Base-by-base conservation (phyloP, 2,888 invertebrate genomes). In the Rhamnusium bicolor region DNA sequence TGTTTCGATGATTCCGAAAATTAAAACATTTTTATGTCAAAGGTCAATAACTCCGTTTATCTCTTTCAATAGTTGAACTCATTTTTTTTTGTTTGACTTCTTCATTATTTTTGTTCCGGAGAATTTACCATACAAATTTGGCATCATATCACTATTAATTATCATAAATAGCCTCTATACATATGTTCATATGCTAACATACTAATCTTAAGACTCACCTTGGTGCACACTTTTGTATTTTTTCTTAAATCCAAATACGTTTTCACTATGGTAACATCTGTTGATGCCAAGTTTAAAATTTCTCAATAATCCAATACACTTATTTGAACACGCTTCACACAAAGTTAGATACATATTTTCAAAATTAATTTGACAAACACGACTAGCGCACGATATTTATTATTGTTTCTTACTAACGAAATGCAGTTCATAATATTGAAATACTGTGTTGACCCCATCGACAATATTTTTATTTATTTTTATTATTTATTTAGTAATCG, bases 171-270 rank as follows among this genome's bases (percentile, higher is more conserved):
- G n/a, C n/a, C n/a, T n/a, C n/a, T n/a, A n/a, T n/a, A n/a, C n/a
- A n/a, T n/a, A n/a, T n/a, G n/a, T n/a, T n/a, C n/a, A n/a, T n/a
- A n/a, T n/a, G n/a, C n/a, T n/a, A n/a, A n/a, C n/a, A n/a, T n/a
- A n/a, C n/a, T n/a, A n/a, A n/a, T n/a, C n/a, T 65, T 63, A 46
- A 49, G 27, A 80, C 82, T 83, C 76, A 86, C 86, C 83, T 77
- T 78, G 69, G 75, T 83, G 85, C 16, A 76, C 67, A 21, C 61
- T 78, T 70, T 77, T 75, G 12, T 56, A 60, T 81, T 83, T 85
- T 60, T 79, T 79, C 72, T 80, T 85, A 69, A 83, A 88, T 47
- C 88, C 88, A 75, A 86, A 88, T n/a, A 86, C 86, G 74, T 82
- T 83, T 69, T 87, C 86, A 78, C 86, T 86, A 71, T 88, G 86